Evolutionary conservation across 2,888 invertebrate species (phyloP), one percentile per base, ranked within the genome.

Genomic region (Penaeus monodon): DNA sequence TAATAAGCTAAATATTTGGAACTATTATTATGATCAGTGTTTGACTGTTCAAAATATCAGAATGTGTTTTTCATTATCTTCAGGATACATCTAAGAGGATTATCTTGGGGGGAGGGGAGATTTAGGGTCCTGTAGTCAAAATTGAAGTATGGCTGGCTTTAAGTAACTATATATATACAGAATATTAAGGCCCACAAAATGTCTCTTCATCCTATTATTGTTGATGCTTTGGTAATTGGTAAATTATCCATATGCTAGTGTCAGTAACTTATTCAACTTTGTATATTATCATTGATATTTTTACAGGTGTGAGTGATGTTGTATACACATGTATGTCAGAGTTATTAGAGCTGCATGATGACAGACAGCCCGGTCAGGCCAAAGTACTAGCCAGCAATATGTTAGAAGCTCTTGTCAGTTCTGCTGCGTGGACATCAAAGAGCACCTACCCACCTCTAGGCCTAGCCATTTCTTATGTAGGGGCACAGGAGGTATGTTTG

Each of bases 401-500:
- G 77, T 14, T 86, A 10, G 29, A 49, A 10, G 38, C 81, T n/a
- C 70, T 86, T 3, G 33, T 82, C 33, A 38, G 33, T 8, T 81
- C 77, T 38, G 77, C 49, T 44, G 82, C 77, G 7, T 86, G 86
- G 86, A 64, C 24, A 57, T 78, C 77, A 8, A 86, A 86, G 64
- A 82, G 81, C 68, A 82, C 86, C 24, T 86, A 86, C 70, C 86
- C 86, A 64, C 86, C 82, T n/a, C 33, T 86, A 49, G 82, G 77
- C 63, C 78, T 86, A 29, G 81, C 86, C 49, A n/a, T 86, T 22
- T 68, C 82, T 12, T 81, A 70, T 73, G 63, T 82, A 66, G 82
- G 82, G 17, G 57, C 78, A 70, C 10, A 78, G 6, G 70, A 81
- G 63, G 86, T 85, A 22, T 27, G 85, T 73, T 74, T 64, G 63